Base-by-base conservation (phyloP, 2,113 vertebrate species). In the Carassius gibelio region DNA sequence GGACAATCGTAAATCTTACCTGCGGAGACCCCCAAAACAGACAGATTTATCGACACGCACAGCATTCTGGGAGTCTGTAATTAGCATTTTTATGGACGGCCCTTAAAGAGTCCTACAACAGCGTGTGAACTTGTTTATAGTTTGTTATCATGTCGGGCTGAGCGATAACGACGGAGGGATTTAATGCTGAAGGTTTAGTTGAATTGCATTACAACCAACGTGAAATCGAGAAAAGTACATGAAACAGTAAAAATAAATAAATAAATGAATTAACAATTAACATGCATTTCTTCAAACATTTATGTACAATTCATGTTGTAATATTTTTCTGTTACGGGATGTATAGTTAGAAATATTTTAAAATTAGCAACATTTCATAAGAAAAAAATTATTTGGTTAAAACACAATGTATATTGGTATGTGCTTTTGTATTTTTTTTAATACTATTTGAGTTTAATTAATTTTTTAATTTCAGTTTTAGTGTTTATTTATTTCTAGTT, bases 31-130 rank as follows among this genome's bases (percentile, higher is more conserved):
- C 45, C 59, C 50, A 38, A 81, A 84, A 69, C 86, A 30, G 78
- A 87, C 34, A 57, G 84, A 90, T 90, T 89, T 91, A 86, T 88
- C 55, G 34, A 45, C 42, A 42, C 52, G 11, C 30, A 36, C n/a
- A 23, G 48, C 48, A 66, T 81, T 81, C 62, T 81, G 80, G 80
- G 80, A 21, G 17, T n/a, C 23, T 52, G 3, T 34, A 78, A 72
- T 85, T 79, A 80, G 50, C 71, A 85, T 71, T 57, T 69, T 42
- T 30, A 57, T 69, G 75, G 68, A 64, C 8, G 38, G 59, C 57
- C 38, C 61, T 81, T 68, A 64, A 48, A 81, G 23, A 30, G 26
- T 66, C 38, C 78, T 45, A 38, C 77, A 64, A 64, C 42, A 38
- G 23, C 3, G 78, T 15, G 15, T 68, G 61, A 30, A 68, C 38